Conservation (phyloP, 2,797 vertebrate species). For the Muraenolepis orangiensis region DNA sequence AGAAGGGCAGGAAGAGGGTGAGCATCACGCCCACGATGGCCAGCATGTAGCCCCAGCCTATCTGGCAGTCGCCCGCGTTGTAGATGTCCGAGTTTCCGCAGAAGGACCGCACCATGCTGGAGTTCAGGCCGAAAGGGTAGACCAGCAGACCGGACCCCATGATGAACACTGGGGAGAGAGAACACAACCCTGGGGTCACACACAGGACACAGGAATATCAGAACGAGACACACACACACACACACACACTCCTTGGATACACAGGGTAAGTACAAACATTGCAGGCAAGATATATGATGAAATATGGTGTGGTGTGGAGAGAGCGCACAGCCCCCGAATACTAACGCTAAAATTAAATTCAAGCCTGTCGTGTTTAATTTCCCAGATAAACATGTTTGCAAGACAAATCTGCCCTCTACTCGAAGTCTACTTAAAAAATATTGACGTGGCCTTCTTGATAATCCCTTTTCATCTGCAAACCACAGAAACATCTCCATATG, state of each 20-base stretch:
- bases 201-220: not conserved
- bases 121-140: conserved; percentile 90
- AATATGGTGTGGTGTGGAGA: not conserved
- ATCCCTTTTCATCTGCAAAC: not conserved
- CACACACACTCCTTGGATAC: not conserved
- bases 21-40: conserved; percentile 94
- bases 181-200: not conserved
- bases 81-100: conserved; percentile 89
- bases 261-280: not conserved
- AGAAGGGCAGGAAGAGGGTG: conserved; percentile 93
- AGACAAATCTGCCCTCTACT: not conserved
- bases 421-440: not conserved
- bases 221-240: not conserved
- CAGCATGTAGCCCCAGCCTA: conserved; percentile 95
- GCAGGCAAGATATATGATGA: not conserved
- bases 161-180: conserved; percentile 80
- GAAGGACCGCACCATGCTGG: conserved; percentile 84
- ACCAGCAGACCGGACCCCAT: conserved; percentile 91
- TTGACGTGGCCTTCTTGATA: not conserved
- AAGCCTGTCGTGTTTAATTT: not conserved
- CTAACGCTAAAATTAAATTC: not conserved
- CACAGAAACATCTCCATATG: not conserved
- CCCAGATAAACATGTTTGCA: not conserved
- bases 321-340: not conserved
- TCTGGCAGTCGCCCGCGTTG: conserved; percentile 89